Percentiles rank a stretch among this genome's conserved stretches.
phyloP scores from a whole-genome alignment of 2,888 invertebrate genomes.

The Alloplasta piceator region DNA sequence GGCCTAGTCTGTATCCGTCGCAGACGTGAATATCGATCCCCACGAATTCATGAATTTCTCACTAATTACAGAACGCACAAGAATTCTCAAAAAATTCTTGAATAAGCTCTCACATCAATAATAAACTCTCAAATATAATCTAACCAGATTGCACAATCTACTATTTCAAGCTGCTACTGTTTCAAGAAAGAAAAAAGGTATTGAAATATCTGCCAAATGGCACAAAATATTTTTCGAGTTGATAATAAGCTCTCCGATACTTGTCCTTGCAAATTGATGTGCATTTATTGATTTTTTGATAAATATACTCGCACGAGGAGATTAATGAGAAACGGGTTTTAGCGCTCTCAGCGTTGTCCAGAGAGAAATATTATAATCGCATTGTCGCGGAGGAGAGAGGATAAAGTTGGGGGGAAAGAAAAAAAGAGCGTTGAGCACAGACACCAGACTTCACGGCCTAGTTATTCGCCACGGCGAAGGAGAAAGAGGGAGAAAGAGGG shows the following conservation, averaged over 20 bases:
- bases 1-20: background rate
- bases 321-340: too few species aligned
- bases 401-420: constrained; percentile 26
- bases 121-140: too few species aligned
- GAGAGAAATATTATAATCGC: constrained; percentile 22
- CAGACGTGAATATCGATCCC: constrained; percentile 38
- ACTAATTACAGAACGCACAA: constrained; percentile 26
- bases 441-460: constrained; percentile 64
- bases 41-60: constrained; percentile 27
- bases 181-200: too few species aligned
- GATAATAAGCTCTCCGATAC: background rate
- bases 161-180: too few species aligned
- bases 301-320: too few species aligned
- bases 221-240: too few species aligned
- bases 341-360: too few species aligned
- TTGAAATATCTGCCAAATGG: too few species aligned
- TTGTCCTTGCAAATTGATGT: background rate
- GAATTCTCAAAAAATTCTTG: too few species aligned
- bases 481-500: too few species aligned
- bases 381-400: constrained; percentile 32
- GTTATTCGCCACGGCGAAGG: constrained; percentile 46
- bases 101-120: constrained; percentile 3
- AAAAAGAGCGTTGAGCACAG: constrained; percentile 68
- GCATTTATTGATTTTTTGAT: too few species aligned
- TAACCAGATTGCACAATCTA: too few species aligned